Conservation (phyloP, 1,140 invertebrate species). For the Gryon sp. region DNA sequence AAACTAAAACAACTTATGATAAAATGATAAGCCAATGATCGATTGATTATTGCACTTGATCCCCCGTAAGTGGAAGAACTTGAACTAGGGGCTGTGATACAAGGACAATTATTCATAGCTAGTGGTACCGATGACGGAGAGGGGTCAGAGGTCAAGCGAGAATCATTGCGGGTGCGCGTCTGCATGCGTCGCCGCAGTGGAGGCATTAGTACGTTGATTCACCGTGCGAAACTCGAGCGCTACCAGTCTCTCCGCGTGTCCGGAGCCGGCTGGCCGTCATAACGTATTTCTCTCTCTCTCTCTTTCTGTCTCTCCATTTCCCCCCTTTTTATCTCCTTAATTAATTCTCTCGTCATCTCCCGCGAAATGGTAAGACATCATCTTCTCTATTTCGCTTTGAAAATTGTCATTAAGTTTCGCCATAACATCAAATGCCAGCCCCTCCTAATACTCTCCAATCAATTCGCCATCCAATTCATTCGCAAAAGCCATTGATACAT, state of each 20-base stretch:
- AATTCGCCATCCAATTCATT: too few relatives aligned
- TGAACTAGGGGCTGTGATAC: conserved; percentile 15
- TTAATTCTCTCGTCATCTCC: conserved; percentile 45
- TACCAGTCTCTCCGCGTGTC: conserved; percentile 76
- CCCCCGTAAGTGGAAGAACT: conserved; percentile 53
- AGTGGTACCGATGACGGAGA: conserved; percentile 2
- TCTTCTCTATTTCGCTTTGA: not conserved
- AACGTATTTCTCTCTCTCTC: conserved; percentile 44
- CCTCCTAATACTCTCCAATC: too few relatives aligned
- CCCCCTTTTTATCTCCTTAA: too few relatives aligned
- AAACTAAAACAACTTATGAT: too few relatives aligned
- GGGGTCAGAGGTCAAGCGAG: not conserved
- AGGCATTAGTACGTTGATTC: conserved; percentile 67
- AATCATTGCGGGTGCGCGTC: conserved; percentile 69
- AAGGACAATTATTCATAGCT: conserved; percentile 43
- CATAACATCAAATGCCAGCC: too few relatives aligned
- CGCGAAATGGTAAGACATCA: conserved; percentile 70
- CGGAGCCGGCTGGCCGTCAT: conserved; percentile 72
- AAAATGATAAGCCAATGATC: too few relatives aligned
- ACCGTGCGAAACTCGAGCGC: conserved; percentile 65
- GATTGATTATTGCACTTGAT: too few relatives aligned
- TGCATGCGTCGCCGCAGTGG: conserved; percentile 72
- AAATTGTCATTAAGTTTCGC: too few relatives aligned
- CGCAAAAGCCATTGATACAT: too few relatives aligned
- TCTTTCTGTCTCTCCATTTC: conserved; percentile 9